A percentile compares a stretch with the other conserved stretches of the same genome.
Evolutionary conservation across 2,797 vertebrate genomes (phyloP).

Genomic region (Malacoctenus gilli): DNA sequence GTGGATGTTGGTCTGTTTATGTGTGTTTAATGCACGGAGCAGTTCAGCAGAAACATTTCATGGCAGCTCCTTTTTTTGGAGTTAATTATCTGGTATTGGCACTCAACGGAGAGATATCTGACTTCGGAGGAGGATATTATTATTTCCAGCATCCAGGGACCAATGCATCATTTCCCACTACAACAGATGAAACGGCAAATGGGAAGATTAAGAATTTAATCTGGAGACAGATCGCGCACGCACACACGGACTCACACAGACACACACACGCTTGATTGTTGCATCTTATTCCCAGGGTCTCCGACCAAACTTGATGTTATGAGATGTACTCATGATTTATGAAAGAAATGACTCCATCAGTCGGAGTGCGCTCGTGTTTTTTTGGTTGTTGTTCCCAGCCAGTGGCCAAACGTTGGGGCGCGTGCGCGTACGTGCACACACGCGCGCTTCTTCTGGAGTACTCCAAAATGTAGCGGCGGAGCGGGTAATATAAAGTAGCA

Average conservation of each 20-base stretch:
- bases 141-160: constrained; percentile 52
- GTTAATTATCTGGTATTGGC: constrained; percentile 63
- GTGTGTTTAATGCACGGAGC: constrained; percentile 14
- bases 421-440: not conserved
- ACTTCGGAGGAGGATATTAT: constrained; percentile 59
- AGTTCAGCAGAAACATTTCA: constrained; percentile 41
- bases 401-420: constrained; percentile 10
- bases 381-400: constrained; percentile 41
- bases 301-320: constrained; percentile 55
- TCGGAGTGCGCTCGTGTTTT: constrained; percentile 38
- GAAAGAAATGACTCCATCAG: constrained; percentile 51
- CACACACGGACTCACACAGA: not conserved
- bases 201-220: constrained; percentile 67
- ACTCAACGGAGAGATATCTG: constrained; percentile 33
- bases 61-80: constrained; percentile 7
- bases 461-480: too few relatives aligned
- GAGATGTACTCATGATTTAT: constrained; percentile 73
- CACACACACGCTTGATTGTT: constrained; percentile 26
- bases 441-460: constrained; percentile 7
- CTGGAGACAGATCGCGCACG: constrained; percentile 39
- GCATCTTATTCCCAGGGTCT: constrained; percentile 41
- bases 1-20: constrained; percentile 32
- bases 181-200: constrained; percentile 60
- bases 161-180: constrained; percentile 53
- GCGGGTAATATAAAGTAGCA: constrained; percentile 25